Percentiles rank a stretch among this genome's conserved stretches.
These are phyloP conservation scores for Listronotus oregonensis DNA, from an alignment of 1,140 invertebrate genomes.

Conservation along the genomic window DNA sequence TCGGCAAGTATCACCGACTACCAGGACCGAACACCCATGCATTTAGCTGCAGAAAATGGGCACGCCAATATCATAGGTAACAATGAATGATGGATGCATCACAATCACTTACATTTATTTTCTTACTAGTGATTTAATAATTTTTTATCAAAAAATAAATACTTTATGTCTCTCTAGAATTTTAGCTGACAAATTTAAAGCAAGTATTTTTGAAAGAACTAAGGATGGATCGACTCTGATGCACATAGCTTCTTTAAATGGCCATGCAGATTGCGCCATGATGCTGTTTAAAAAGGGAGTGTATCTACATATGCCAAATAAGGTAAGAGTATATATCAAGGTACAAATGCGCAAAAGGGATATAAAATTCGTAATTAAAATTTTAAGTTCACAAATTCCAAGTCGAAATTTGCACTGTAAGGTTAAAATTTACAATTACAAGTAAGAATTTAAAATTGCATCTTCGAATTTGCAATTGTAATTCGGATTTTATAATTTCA, in stretches of 20 bases:
- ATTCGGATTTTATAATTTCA: no score
- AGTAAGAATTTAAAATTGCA: no score
- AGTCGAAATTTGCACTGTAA: no score
- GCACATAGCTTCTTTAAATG: constrained; percentile 96
- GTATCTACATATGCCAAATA: constrained; percentile 99
- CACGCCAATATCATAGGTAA: constrained; percentile 84
- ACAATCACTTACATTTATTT: no score
- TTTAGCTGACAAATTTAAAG: constrained; percentile 98
- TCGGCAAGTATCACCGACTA: constrained; percentile 93
- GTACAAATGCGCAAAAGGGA: no score
- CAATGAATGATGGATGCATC: not conserved
- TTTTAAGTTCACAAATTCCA: no score
- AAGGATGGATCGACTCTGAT: constrained; percentile 98
- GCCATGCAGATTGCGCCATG: constrained; percentile 97
- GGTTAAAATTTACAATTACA: no score
- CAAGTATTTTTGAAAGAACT: constrained; percentile 90
- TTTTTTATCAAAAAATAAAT: no score
- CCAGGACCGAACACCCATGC: constrained; percentile 95
- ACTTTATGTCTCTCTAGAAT: constrained; percentile 63
- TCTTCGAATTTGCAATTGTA: no score
- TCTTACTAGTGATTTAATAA: no score
- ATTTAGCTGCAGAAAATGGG: constrained; percentile 95
- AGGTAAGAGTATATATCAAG: constrained; percentile 61
- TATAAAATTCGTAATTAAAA: no score
- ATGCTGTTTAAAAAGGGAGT: constrained; percentile 98